These are phyloP conservation scores for Ferrisia virgata DNA, from an alignment of 2,888 invertebrate species.

Conservation along the genomic window DNA sequence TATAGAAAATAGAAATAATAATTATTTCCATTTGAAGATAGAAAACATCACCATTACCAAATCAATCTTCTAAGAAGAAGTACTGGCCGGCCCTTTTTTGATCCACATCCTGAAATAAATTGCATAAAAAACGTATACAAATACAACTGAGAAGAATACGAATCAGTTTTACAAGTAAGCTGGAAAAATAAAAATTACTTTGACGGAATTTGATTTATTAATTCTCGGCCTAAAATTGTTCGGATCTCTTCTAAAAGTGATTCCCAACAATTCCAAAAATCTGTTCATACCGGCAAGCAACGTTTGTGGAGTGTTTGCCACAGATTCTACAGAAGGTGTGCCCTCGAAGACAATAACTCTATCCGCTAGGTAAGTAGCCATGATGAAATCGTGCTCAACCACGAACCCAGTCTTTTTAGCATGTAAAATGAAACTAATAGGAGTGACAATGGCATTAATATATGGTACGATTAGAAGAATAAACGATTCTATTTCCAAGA, in stretches of 20 bases:
- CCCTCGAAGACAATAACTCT: constrained; percentile 99
- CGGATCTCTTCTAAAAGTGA: constrained; percentile 97
- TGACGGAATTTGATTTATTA: constrained; percentile 94
- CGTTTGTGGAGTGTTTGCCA: constrained; percentile 87
- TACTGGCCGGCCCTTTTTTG: constrained; percentile 97
- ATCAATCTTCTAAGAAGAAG: constrained; percentile 94
- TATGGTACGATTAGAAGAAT: not conserved
- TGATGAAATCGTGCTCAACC: constrained; percentile 99
- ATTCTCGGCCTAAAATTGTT: constrained; percentile 98
- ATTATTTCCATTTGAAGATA: not conserved
- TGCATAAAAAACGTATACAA: not conserved
- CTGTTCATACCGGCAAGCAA: constrained; percentile 97
- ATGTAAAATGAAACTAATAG: constrained; percentile 83
- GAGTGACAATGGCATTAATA: not conserved
- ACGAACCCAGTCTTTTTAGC: constrained; percentile 99
- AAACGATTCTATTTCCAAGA: not conserved
- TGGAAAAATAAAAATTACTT: constrained; percentile 58
- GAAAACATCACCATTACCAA: not conserved
- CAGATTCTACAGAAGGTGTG: constrained; percentile 80
- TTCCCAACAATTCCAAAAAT: constrained; percentile 90
- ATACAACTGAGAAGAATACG: not conserved
- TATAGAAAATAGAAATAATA: not conserved
- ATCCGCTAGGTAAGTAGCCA: constrained; percentile 99
- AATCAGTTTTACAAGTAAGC: not conserved
- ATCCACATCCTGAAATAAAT: constrained; percentile 77